Evolutionary conservation across 2,888 invertebrate genomes (phyloP), one percentile per base, ranked within the genome.

Genomic region (Eledona agricola): DNA sequence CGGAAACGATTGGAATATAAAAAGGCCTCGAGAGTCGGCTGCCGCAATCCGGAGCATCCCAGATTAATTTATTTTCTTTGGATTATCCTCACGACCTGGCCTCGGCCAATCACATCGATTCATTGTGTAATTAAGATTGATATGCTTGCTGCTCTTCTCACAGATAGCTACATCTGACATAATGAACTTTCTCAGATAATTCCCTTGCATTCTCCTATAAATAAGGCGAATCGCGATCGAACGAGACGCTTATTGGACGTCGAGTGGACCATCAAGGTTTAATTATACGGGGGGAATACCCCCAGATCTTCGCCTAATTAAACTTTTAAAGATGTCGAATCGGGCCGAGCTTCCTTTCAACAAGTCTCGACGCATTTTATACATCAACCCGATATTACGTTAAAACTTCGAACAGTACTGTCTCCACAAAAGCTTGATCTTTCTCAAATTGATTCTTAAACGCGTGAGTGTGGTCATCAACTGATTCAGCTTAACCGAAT

Each of bases 1-100:
- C 63, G 66, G 65, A 65, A 71, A 68, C 70, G 70, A 67, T 66
- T 53, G 58, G 64, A 66, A 65, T 66, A 67, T 67, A 68, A 70
- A 70, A 66, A 60, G 60, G 55, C 54, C 58, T 42, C 42, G 37
- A 28, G 38, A 32, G 22, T 17, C 19, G 38, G 31, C 19, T 16
- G 25, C 16, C 43, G 31, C 31, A 43, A 43, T 31, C 43, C 23
- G 7, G 22, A 32, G 26, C 47, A 58, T 35, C 45, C 28, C 25
- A 38, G 55, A 50, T 50, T 55, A 50, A 55, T 55, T 55, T 55
- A 55, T 55, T 55, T 55, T 55, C 55, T 55, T 55, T 38, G 50
- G 34, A 55, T 55, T 37, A 55, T 54, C 54, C 43, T 22, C 51
- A 50, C 43, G 59, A 64, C 58, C 58, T 60, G 64, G 60, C 49